Evolutionary conservation across 2,113 vertebrate genomes (phyloP).

Genomic region (Syngnathus floridae): DNA sequence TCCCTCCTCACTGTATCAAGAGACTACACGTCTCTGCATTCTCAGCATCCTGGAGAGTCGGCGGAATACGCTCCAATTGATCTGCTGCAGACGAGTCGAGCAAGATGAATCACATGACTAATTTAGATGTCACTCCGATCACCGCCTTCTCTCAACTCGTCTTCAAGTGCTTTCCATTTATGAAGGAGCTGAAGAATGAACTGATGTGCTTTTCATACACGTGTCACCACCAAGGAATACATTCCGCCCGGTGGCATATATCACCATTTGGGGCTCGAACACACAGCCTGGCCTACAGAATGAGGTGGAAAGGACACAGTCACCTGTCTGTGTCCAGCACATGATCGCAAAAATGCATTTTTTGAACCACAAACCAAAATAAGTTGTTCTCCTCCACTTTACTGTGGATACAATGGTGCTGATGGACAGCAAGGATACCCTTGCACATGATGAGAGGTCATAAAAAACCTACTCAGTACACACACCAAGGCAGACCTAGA

Average conservation of each 20-base stretch:
- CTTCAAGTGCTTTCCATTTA: conserved; percentile 12
- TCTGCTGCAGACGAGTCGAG: conserved; percentile 32
- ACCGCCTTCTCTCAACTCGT: conserved; percentile 11
- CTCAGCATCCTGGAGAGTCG: conserved; percentile 40
- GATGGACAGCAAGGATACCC: conserved; percentile 15
- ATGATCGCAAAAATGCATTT: conserved; percentile 21
- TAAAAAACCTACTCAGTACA: not conserved
- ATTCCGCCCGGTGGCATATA: conserved; percentile 5
- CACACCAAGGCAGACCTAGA: conserved; percentile 10
- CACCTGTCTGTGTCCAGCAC: conserved; percentile 16
- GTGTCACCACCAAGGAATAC: conserved; percentile 2
- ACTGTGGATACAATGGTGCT: conserved; percentile 18
- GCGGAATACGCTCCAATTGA: conserved; percentile 42
- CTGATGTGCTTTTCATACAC: conserved; percentile 1
- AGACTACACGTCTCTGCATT: conserved; percentile 32
- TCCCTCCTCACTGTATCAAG: conserved; percentile 15
- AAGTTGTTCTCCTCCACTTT: conserved; percentile 26
- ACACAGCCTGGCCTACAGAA: not conserved
- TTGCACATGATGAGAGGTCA: conserved; percentile 16
- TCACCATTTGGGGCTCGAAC: conserved; percentile 8
- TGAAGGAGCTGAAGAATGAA: conserved; percentile 3
- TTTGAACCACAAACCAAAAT: conserved; percentile 32
- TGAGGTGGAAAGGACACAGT: conserved; percentile 10
- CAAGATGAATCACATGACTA: conserved; percentile 38
- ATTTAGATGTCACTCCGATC: conserved; percentile 39